Evolutionary conservation across 1,140 invertebrate species (phyloP).

Genomic region (Anoplophora glabripennis): DNA sequence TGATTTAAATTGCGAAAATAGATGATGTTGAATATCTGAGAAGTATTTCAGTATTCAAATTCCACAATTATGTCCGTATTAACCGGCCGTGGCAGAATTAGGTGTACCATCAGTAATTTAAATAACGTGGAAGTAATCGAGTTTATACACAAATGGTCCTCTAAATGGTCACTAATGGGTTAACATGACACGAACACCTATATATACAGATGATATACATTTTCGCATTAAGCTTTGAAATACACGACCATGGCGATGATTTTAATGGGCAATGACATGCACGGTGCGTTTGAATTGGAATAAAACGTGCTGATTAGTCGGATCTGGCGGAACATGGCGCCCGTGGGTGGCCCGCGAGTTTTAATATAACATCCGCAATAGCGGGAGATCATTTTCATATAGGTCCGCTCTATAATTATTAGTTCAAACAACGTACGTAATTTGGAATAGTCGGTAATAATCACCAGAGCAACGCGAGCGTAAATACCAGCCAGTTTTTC

Average conservation of each 20-base stretch:
- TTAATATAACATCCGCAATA: slow-evolving; percentile 42
- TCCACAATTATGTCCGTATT: no score
- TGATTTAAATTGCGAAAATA: no score
- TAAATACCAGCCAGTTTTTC: slow-evolving; percentile 12
- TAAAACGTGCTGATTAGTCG: slow-evolving; percentile 49
- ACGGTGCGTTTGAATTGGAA: slow-evolving; percentile 45
- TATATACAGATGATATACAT: slow-evolving; percentile 40
- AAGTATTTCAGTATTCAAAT: no score
- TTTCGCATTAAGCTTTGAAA: slow-evolving; percentile 40
- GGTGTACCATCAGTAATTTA: no score
- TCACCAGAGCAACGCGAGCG: slow-evolving; percentile 20
- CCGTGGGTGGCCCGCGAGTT: slow-evolving; percentile 34
- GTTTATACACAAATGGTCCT: slow-evolving; percentile 17
- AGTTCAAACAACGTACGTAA: slow-evolving; percentile 36
- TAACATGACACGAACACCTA: slow-evolving; percentile 39
- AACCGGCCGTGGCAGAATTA: no score
- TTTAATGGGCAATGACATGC: slow-evolving; percentile 49
- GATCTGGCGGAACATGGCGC: slow-evolving; percentile 34
- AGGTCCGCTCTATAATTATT: slow-evolving; percentile 38
- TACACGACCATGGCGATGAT: slow-evolving; percentile 40
- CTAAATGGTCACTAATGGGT: slow-evolving; percentile 28
- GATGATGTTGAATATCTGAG: no score
- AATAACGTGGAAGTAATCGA: slow-evolving; percentile 18
- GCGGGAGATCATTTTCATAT: slow-evolving; percentile 34
- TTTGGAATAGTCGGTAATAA: slow-evolving; percentile 28